These are phyloP conservation scores for Dicrostonyx torquatus DNA, from an alignment of 2,797 vertebrate species.

Conservation along the genomic window DNA sequence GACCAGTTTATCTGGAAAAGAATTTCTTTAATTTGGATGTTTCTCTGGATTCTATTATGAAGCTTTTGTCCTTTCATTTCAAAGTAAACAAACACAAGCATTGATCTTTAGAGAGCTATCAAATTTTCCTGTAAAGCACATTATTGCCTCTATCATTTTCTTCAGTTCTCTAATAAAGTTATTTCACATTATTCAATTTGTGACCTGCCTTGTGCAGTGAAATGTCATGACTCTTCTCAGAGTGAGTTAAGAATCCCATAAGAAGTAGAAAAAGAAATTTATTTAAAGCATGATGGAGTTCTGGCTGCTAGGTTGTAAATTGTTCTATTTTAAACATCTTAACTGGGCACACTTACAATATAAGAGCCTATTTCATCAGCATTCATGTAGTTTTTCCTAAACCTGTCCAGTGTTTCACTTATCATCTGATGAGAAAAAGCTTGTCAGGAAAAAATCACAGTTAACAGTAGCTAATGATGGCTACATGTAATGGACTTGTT, in stretches of 20 bases:
- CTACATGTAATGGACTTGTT: constrained; percentile 80
- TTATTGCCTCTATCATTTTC: constrained; percentile 78
- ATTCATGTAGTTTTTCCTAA: constrained; percentile 83
- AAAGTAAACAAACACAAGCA: constrained; percentile 79
- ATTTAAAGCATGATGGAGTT: constrained; percentile 84
- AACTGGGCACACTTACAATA: constrained; percentile 83
- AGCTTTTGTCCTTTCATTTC: constrained; percentile 74
- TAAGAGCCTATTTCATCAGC: constrained; percentile 82
- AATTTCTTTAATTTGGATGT: background rate
- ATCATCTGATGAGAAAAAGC: constrained; percentile 83
- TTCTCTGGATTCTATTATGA: constrained; percentile 65
- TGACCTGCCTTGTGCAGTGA: constrained; percentile 62
- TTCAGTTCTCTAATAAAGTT: constrained; percentile 75
- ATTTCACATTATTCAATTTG: constrained; percentile 80
- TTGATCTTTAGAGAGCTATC: constrained; percentile 78
- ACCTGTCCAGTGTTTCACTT: constrained; percentile 81
- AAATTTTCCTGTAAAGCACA: constrained; percentile 75
- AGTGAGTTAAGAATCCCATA: constrained; percentile 78
- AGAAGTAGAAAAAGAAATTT: constrained; percentile 79
- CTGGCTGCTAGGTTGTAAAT: constrained; percentile 83
- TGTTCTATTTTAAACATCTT: constrained; percentile 84
- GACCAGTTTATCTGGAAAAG: constrained; percentile 45
- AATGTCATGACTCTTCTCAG: constrained; percentile 78
- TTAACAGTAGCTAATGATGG: constrained; percentile 85
- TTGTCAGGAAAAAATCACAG: constrained; percentile 85